Base-by-base conservation (phyloP, 2,113 vertebrate species). In the Globicephala melas region DNA sequence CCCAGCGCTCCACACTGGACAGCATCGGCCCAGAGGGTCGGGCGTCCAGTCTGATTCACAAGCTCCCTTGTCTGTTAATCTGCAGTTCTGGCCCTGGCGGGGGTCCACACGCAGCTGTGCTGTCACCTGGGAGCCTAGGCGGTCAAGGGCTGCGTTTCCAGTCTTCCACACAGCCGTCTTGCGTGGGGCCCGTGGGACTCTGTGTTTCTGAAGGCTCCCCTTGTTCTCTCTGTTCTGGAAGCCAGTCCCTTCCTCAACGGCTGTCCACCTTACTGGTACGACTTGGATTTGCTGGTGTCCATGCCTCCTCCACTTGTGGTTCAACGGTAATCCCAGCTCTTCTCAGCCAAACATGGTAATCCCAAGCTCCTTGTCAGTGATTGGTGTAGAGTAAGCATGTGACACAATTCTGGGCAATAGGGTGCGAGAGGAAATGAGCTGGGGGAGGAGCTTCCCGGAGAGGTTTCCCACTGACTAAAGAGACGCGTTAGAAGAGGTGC, bases 1-100 rank as follows among this genome's bases (percentile, higher is more conserved):
- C 4, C 2, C 26, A 0, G 26, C 0, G 5, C 44, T 80, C 33
- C 3, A 0, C 1, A 31, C 31, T 4, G 2, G n/a, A 33, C 2
- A 3, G 17, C 31, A 11, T 15, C 28, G 14, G 41, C n/a, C 67
- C 5, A 4, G 67, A 55, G 41, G 36, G 8, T 3, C 1, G 36
- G 21, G 55, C 25, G 20, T n/a, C 50, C 13, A 5, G 13, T 38
- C 76, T 47, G 62, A 20, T 20, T 26, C 47, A 0, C 38, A 74
- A 15, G 83, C 36, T 38, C 23, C 53, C 47, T 23, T 23, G 36
- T 14, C 44, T 41, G 3, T 14, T 33, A 12, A 0, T 71, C 8
- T 23, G n/a, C 5, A 36, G 76, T 4, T 50, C 38, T 44, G 41
- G 50, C 25, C 62, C 41, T 53, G 3, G 41, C 36, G 0, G 0